These are phyloP conservation scores for Physeter macrocephalus DNA, from an alignment of 2,113 vertebrate genomes.

Conservation along the genomic window DNA sequence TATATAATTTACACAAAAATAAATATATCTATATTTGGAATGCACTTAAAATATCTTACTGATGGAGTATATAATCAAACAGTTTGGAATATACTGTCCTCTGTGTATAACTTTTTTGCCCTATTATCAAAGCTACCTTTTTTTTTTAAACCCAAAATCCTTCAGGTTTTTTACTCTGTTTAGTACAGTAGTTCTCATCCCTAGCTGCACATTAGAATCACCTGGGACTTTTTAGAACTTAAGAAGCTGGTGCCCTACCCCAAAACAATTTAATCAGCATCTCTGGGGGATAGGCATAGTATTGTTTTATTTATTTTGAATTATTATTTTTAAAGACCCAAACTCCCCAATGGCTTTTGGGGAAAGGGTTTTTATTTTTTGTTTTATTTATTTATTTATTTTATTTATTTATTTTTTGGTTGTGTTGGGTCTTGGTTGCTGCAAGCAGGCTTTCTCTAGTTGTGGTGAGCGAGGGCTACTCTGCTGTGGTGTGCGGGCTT, in stretches of 20 bases:
- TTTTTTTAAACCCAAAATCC: neutral
- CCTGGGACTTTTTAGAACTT: neutral
- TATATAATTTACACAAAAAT: constrained; percentile 21
- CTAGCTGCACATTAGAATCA: neutral
- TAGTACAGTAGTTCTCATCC: neutral
- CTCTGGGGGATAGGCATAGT: neutral
- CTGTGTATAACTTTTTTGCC: neutral
- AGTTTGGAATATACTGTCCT: neutral
- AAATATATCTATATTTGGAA: neutral
- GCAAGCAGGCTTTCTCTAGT: too few species aligned
- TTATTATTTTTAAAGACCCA: too few species aligned
- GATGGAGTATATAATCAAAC: neutral
- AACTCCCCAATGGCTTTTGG: too few species aligned
- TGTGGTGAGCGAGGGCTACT: too few species aligned
- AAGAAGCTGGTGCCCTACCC: neutral
- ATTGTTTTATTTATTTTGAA: neutral
- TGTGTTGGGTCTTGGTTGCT: too few species aligned
- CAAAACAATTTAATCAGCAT: neutral
- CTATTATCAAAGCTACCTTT: neutral
- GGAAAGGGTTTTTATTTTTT: too few species aligned
- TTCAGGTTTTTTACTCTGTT: neutral
- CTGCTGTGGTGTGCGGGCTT: too few species aligned
- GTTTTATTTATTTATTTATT: too few species aligned
- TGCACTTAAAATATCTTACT: neutral
- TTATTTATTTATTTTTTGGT: too few species aligned